phyloP scores from a whole-genome alignment of 2,113 vertebrate species.

The Isurus oxyrinchus region DNA sequence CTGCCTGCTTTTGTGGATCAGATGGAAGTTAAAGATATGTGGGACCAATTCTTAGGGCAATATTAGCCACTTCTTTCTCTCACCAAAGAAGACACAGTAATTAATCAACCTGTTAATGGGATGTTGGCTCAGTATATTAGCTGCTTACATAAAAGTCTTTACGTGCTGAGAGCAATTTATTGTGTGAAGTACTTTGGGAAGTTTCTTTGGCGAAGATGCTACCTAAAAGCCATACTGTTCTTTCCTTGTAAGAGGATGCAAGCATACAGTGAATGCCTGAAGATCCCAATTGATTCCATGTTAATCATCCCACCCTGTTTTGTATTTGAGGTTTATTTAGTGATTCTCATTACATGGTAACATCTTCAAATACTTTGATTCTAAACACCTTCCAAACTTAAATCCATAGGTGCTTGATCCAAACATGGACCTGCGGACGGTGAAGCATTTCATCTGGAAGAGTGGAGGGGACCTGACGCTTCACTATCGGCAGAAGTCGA shows the following conservation, averaged over 20 bases:
- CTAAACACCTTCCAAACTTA: not conserved
- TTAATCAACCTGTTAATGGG: not conserved
- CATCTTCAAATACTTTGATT: not conserved
- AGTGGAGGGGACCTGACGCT: slow-evolving; percentile 93
- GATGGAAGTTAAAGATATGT: not conserved
- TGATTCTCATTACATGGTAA: not conserved
- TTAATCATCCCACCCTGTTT: not conserved
- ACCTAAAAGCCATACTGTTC: not conserved
- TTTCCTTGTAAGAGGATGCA: not conserved
- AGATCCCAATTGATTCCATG: not conserved
- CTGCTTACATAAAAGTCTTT: not conserved
- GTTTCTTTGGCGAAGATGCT: not conserved
- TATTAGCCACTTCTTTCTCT: not conserved
- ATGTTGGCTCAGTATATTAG: not conserved
- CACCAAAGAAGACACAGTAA: not conserved
- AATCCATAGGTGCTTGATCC: slow-evolving; percentile 81
- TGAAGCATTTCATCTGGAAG: slow-evolving; percentile 96
- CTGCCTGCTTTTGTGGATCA: not conserved
- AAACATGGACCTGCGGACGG: slow-evolving; percentile 96
- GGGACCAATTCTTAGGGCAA: not conserved
- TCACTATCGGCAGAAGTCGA: slow-evolving; percentile 85
- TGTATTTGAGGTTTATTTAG: not conserved
- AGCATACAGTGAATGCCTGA: not conserved
- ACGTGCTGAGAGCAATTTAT: not conserved
- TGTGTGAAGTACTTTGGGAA: not conserved